phyloP scores from a whole-genome alignment of 2,888 invertebrate genomes.

The Acrobasis suavella region DNA sequence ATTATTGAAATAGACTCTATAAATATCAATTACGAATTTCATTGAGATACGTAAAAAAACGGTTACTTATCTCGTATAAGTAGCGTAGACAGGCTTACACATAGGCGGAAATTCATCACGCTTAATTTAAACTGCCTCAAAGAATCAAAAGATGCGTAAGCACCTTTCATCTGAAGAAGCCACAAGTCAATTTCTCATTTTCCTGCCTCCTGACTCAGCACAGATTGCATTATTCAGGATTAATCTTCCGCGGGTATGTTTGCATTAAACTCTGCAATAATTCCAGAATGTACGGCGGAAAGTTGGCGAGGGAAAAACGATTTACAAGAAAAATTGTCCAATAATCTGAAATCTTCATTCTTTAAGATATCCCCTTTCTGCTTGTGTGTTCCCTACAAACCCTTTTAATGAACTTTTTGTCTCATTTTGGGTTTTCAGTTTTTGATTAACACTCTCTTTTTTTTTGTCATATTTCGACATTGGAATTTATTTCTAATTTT shows the following conservation, averaged over 20 bases:
- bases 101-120: neutral
- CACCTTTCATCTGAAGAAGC: conserved; percentile 20
- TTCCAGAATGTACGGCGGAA: conserved; percentile 2
- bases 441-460: no score
- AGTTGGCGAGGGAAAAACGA: conserved; percentile 11
- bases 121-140: neutral
- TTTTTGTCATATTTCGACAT: no score
- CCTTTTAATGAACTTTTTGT: no score
- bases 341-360: conserved; percentile 6
- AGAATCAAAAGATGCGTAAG: conserved; percentile 25
- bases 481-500: no score
- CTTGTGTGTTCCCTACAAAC: no score
- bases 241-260: conserved; percentile 15
- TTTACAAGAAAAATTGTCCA: conserved; percentile 16
- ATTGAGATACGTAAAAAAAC: neutral
- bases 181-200: conserved; percentile 16
- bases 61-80: neutral
- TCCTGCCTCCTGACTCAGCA: conserved; percentile 6
- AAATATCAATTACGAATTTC: neutral
- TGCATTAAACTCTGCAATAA: conserved; percentile 17
- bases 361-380: neutral
- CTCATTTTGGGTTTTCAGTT: no score
- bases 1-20: no score
- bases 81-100: neutral
- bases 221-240: conserved; percentile 16